A percentile compares a stretch with the other conserved stretches of the same genome.
Evolutionary conservation across 2,797 vertebrate genomes (phyloP).

Genomic region (Peromyscus attwateri): DNA sequence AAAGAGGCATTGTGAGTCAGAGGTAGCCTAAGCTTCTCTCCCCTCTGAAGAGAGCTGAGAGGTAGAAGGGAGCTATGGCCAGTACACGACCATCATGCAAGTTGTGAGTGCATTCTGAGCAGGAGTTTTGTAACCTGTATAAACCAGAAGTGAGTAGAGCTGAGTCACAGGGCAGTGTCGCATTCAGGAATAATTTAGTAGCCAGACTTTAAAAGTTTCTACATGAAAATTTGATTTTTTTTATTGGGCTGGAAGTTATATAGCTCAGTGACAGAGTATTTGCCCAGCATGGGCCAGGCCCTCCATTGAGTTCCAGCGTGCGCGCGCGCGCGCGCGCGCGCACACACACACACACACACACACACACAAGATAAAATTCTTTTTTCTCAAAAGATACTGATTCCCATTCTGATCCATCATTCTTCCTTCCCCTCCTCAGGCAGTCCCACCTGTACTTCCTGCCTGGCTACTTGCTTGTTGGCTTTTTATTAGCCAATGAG

Average conservation of each 20-base stretch:
- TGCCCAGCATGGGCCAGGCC: not conserved
- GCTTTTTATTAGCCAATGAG: no score
- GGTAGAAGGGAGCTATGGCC: no score
- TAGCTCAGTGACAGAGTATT: not conserved
- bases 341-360: not conserved
- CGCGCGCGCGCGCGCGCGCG: no score
- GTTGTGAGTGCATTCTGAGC: not conserved
- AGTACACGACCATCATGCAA: not conserved
- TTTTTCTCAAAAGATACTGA: constrained; percentile 5
- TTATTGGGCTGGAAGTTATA: not conserved
- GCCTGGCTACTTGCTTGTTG: no score
- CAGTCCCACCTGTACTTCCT: no score
- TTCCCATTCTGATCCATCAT: not conserved
- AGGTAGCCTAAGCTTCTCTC: not conserved
- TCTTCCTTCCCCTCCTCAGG: not conserved
- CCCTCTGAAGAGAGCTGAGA: not conserved
- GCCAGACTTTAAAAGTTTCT: constrained; percentile 23
- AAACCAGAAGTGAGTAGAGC: not conserved
- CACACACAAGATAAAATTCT: not conserved
- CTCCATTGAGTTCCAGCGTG: not conserved
- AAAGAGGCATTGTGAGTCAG: not conserved
- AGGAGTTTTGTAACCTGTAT: not conserved
- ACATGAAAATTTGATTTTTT: not conserved
- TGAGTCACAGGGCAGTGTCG: not conserved
- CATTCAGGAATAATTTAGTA: not conserved